A percentile compares a stretch with the other conserved stretches of the same genome.
phyloP scores from a whole-genome alignment of 2,888 invertebrate species.

The Seira sanloemensis region DNA sequence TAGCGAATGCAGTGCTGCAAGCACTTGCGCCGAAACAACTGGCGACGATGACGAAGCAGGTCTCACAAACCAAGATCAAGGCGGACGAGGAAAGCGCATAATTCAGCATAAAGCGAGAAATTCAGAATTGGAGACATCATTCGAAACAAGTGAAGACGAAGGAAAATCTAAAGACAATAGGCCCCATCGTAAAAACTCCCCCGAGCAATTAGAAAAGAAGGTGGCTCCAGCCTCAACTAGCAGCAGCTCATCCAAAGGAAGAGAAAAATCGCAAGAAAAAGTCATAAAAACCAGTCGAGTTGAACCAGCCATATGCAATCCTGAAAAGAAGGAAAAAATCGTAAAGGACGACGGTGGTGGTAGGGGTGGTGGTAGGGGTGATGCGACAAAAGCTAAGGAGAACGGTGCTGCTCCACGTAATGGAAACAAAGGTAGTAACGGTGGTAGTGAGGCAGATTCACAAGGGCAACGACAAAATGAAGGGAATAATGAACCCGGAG shows the following conservation, averaged over 20 bases:
- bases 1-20: conserved; percentile 70
- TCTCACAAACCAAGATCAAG: conserved; percentile 83
- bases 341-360: too few relatives aligned
- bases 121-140: conserved; percentile 35
- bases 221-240: background rate
- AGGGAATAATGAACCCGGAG: background rate
- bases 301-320: too few relatives aligned
- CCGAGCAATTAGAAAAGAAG: background rate
- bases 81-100: background rate
- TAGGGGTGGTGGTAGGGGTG: too few relatives aligned
- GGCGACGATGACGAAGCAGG: conserved; percentile 75
- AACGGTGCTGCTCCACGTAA: too few relatives aligned
- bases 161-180: background rate
- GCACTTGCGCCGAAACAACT: conserved; percentile 32
- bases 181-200: background rate
- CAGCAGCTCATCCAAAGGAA: too few relatives aligned
- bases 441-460: background rate
- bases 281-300: too few relatives aligned
- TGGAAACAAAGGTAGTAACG: background rate
- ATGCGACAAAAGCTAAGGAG: too few relatives aligned
- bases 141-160: conserved; percentile 36
- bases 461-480: background rate
- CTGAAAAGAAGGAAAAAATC: too few relatives aligned
- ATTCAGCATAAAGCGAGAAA: background rate
- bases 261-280: background rate